These are phyloP conservation scores for Drosophila nigritarsus DNA, from an alignment of 2,888 invertebrate genomes.

Conservation along the genomic window DNA sequence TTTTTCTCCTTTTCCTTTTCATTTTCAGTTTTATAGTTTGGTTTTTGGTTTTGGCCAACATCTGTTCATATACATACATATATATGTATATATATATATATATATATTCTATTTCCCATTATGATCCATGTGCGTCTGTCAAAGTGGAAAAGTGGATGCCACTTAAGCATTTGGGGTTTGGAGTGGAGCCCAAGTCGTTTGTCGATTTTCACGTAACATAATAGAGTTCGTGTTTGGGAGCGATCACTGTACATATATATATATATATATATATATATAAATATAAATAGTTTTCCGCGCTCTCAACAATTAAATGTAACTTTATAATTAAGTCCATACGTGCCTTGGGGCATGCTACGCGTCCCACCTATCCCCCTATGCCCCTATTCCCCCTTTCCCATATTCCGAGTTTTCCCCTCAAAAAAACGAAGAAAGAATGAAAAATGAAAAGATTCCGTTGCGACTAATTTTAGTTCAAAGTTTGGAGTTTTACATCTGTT, in stretches of 20 bases:
- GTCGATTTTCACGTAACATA: neutral
- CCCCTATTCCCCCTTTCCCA: neutral
- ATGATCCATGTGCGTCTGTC: conserved; percentile 13
- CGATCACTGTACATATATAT: neutral
- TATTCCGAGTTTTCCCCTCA: conserved; percentile 1
- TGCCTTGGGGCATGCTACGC: conserved; percentile 26
- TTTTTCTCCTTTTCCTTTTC: conserved; percentile 3
- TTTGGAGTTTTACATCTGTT: conserved; percentile 23
- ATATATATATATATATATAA: conserved; percentile 3
- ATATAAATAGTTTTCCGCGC: conserved; percentile 8
- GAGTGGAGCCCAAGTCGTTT: neutral
- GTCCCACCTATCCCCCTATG: too few relatives aligned
- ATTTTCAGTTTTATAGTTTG: too few relatives aligned
- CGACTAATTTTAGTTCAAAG: conserved; percentile 36
- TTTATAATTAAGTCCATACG: conserved; percentile 53
- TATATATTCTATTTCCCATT: neutral
- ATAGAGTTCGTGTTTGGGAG: neutral
- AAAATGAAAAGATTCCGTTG: conserved; percentile 15
- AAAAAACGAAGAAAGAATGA: neutral
- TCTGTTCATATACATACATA: neutral
- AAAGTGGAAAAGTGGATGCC: conserved; percentile 37
- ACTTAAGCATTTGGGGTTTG: conserved; percentile 18
- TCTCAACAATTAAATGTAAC: conserved; percentile 47
- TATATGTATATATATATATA: neutral
- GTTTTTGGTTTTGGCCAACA: neutral